Evolutionary conservation across 2,888 invertebrate genomes (phyloP).

Genomic region (Macaria liturata): DNA sequence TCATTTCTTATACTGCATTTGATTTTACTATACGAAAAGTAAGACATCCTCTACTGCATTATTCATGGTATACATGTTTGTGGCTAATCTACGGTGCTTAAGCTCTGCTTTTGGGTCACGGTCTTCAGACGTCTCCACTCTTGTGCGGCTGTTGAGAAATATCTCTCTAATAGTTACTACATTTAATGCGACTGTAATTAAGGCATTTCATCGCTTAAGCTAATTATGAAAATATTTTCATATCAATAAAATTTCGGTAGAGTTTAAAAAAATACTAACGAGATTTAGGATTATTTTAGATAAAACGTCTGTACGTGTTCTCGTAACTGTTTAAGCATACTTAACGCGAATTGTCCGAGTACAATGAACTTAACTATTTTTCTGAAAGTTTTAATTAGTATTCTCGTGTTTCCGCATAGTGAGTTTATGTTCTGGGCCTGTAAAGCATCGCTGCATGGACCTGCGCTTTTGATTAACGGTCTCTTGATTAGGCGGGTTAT

Average conservation of each 20-base stretch:
- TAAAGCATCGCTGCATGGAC: slow-evolving; percentile 46
- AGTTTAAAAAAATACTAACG: too few relatives aligned
- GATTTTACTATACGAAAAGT: slow-evolving; percentile 23
- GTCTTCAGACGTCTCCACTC: slow-evolving; percentile 28
- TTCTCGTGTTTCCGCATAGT: slow-evolving; percentile 22
- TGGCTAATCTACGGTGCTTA: slow-evolving; percentile 31
- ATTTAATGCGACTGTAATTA: too few relatives aligned
- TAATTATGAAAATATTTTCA: too few relatives aligned
- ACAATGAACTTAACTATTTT: slow-evolving; percentile 13
- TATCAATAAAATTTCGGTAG: too few relatives aligned
- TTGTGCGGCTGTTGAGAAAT: slow-evolving; percentile 13
- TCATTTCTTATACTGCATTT: slow-evolving; percentile 37
- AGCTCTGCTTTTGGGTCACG: slow-evolving; percentile 36
- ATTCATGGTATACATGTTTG: slow-evolving; percentile 33
- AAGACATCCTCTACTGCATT: slow-evolving; percentile 24
- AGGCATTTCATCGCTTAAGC: too few relatives aligned
- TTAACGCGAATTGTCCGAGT: slow-evolving; percentile 1
- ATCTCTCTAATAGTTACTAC: slow-evolving; percentile 1
- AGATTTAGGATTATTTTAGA: too few relatives aligned
- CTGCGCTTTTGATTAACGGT: slow-evolving; percentile 44
- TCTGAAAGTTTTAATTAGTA: slow-evolving; percentile 10
- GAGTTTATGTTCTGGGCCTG: slow-evolving; percentile 28
- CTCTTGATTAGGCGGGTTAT: slow-evolving; percentile 45
- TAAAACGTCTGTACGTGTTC: too few relatives aligned
- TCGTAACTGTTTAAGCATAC: too few relatives aligned